These are phyloP conservation scores for Odontamblyopus rebecca DNA, from an alignment of 2,797 vertebrate species.

Conservation along the genomic window DNA sequence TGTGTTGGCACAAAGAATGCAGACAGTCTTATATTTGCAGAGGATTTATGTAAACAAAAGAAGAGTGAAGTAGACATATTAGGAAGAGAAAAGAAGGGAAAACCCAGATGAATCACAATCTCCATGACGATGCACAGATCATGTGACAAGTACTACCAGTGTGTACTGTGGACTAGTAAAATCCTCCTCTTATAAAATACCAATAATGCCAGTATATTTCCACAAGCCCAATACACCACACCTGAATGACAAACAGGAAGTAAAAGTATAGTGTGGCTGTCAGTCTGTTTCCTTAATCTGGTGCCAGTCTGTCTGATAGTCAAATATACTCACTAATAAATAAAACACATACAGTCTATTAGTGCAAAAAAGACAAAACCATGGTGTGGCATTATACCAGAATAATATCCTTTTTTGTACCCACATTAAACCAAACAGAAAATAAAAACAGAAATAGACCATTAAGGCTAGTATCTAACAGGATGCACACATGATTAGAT, in stretches of 20 bases:
- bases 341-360: neutral
- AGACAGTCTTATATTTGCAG: neutral
- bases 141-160: neutral
- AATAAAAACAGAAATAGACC: neutral
- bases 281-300: neutral
- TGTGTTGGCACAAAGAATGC: neutral
- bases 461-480: too few species aligned
- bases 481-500: too few species aligned
- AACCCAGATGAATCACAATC: slow-evolving; percentile 9
- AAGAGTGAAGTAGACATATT: slow-evolving; percentile 1
- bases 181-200: neutral
- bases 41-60: slow-evolving; percentile 9
- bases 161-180: neutral
- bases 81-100: slow-evolving; percentile 7
- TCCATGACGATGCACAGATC: neutral
- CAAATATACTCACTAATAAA: neutral
- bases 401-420: neutral
- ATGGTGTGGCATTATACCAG: neutral
- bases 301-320: neutral
- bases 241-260: slow-evolving; percentile 4
- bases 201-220: slow-evolving; percentile 2
- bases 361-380: neutral
- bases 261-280: neutral
- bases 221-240: neutral
- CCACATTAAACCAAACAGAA: neutral